These are phyloP conservation scores for Caenorhabditis angaria DNA, from an alignment of 2,888 invertebrate genomes.

Conservation along the genomic window DNA sequence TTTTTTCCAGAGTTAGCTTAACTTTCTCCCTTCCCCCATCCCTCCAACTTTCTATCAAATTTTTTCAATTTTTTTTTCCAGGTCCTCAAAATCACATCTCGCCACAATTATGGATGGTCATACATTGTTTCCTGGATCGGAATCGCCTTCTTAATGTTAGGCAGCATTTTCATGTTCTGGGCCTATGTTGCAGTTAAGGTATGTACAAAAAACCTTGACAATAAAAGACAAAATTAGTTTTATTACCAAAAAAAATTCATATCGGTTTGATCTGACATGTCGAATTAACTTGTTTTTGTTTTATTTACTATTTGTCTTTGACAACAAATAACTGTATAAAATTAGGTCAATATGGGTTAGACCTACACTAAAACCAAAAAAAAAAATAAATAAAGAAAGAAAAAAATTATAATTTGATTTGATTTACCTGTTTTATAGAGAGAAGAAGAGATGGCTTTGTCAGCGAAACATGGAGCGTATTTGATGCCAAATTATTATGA, in stretches of 20 bases:
- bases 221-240: not conserved
- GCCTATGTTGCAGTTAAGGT: conserved; percentile 67
- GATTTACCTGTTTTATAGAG: conserved; percentile 55
- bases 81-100: conserved; percentile 65
- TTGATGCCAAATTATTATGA: conserved; percentile 63
- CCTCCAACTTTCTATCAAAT: too few species aligned
- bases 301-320: not conserved
- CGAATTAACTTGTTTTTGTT: not conserved
- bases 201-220: too few species aligned
- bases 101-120: conserved; percentile 86
- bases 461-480: conserved; percentile 67
- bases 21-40: too few species aligned
- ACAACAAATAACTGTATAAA: not conserved
- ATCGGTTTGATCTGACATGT: conserved; percentile 2
- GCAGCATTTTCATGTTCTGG: conserved; percentile 63
- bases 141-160: conserved; percentile 86
- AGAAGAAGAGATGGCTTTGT: conserved; percentile 62
- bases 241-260: not conserved
- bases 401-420: not conserved
- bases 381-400: not conserved
- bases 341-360: conserved; percentile 1
- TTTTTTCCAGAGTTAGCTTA: too few species aligned
- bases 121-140: conserved; percentile 97
- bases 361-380: not conserved
- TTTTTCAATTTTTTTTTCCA: conserved; percentile 44